A percentile compares a stretch with the other conserved stretches of the same genome.
These are phyloP conservation scores for Pachyuromys duprasi DNA, from an alignment of 2,797 vertebrate species.

Conservation along the genomic window DNA sequence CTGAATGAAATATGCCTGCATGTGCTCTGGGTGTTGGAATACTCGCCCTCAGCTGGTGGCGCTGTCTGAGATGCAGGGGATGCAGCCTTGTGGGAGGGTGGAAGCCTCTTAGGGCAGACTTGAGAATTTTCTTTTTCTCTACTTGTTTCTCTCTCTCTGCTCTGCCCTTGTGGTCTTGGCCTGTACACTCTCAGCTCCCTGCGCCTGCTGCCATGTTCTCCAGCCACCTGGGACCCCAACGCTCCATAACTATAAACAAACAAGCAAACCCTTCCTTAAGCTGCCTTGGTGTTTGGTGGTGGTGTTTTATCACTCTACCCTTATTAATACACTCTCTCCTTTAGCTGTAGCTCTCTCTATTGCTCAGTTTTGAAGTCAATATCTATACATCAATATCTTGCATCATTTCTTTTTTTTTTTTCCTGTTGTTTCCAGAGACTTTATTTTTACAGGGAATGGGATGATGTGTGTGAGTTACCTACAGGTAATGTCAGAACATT, in stretches of 20 bases:
- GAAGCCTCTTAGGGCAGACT: not conserved
- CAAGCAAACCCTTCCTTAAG: not conserved
- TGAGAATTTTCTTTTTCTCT: not conserved
- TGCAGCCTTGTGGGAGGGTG: not conserved
- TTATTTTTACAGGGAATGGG: not conserved
- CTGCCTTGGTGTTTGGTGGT: not conserved
- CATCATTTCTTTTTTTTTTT: too few relatives aligned
- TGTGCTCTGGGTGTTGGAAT: not conserved
- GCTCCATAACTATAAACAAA: not conserved
- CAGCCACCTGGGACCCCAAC: not conserved
- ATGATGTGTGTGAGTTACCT: not conserved
- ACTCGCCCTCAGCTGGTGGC: not conserved
- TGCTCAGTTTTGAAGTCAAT: not conserved
- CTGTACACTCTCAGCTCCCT: not conserved
- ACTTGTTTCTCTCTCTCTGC: not conserved
- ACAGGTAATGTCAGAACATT: not conserved
- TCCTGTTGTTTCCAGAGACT: not conserved
- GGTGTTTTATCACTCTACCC: not conserved
- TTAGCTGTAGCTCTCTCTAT: not conserved
- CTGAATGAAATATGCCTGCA: not conserved
- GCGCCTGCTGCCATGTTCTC: not conserved
- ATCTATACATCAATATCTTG: not conserved
- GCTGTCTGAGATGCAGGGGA: not conserved
- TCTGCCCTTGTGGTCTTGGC: not conserved
- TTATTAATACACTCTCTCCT: not conserved